phyloP scores from a whole-genome alignment of 35 echinoderm and acorn worm genomes.

The Ptychodera flava region DNA sequence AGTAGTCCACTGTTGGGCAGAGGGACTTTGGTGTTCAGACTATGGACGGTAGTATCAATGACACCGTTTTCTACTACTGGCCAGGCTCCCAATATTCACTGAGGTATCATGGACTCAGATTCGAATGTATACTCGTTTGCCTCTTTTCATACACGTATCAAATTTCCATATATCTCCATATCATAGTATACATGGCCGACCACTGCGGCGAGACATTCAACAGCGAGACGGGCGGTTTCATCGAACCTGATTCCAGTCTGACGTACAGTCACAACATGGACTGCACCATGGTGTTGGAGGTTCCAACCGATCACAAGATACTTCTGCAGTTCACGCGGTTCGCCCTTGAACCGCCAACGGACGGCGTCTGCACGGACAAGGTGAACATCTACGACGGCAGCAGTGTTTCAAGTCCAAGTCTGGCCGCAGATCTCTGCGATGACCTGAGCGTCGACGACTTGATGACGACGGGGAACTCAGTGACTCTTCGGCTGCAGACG shows the following conservation, averaged over 20 bases:
- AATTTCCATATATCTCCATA: too few relatives aligned
- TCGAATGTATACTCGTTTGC: too few relatives aligned
- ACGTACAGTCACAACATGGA: slow-evolving; percentile 53
- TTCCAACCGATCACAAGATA: slow-evolving; percentile 12
- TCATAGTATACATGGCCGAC: slow-evolving; percentile 51
- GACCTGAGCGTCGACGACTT: slow-evolving; percentile 28
- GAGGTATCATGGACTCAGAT: too few relatives aligned
- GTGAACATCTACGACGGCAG: slow-evolving; percentile 50
- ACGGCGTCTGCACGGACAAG: slow-evolving; percentile 59
- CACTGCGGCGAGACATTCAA: slow-evolving; percentile 46
- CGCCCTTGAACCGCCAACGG: slow-evolving; percentile 39
- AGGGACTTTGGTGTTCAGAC: too few relatives aligned
- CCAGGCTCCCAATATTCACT: too few relatives aligned
- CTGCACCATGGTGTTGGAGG: slow-evolving; percentile 31
- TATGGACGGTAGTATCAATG: too few relatives aligned
- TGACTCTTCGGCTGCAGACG: slow-evolving; percentile 46
- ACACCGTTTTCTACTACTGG: too few relatives aligned
- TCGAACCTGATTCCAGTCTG: slow-evolving; percentile 62
- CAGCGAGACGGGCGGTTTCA: slow-evolving; percentile 35
- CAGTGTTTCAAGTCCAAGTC: background rate
- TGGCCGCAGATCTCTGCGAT: slow-evolving; percentile 53
- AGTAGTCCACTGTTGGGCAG: too few relatives aligned
- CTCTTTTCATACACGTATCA: too few relatives aligned
- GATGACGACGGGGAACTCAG: slow-evolving; percentile 34
- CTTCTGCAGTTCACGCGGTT: slow-evolving; percentile 63